Base-by-base conservation (phyloP, 2,113 vertebrate genomes). In the Trematocara nigrifrons region DNA sequence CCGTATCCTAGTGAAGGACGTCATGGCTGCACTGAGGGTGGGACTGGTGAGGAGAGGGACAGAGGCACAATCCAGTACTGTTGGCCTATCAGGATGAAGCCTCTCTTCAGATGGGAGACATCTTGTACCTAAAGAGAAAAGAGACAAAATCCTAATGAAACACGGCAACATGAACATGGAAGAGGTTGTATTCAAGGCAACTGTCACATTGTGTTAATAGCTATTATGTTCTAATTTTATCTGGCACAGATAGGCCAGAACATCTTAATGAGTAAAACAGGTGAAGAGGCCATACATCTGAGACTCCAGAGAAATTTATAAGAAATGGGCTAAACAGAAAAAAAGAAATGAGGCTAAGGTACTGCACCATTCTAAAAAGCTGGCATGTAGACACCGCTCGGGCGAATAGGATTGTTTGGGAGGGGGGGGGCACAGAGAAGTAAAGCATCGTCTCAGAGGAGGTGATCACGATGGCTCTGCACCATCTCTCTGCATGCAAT, bases 1-100 rank as follows among this genome's bases (percentile, higher is more conserved):
- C 97, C 97, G 95, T 87, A 96, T 97, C 95, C 97, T 97, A 47
- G 91, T 90, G 90, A 96, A 94, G 92, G 96, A 95, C 61, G 82
- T 96, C 97, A 97, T 98, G 86, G 90, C 94, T 89, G 86, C 90
- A 84, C 90, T 91, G 93, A 89, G 82, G 87, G 86, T 86, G 49
- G 5, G 93, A 94, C 90, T 81, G 89, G 92, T 81, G 84, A 93
- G 88, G 89, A 82, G 61, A 83, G 80, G 88, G 83, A 86, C 93
- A 80, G 91, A 91, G 51, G 93, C 86, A 93, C 89, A 82, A 92
- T 92, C 94, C 94, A 90, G 82, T 88, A 82, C 91, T 89, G 84
- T 89, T 79, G 87, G 90, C 93, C 87, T 88, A 92, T 94, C 54
- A 49, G 83, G 91, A 95, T 96, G 95, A 97, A 95, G 91, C 90